These are phyloP conservation scores for Alectoris magna DNA, from an alignment of 2,797 vertebrate species.

Conservation along the genomic window DNA sequence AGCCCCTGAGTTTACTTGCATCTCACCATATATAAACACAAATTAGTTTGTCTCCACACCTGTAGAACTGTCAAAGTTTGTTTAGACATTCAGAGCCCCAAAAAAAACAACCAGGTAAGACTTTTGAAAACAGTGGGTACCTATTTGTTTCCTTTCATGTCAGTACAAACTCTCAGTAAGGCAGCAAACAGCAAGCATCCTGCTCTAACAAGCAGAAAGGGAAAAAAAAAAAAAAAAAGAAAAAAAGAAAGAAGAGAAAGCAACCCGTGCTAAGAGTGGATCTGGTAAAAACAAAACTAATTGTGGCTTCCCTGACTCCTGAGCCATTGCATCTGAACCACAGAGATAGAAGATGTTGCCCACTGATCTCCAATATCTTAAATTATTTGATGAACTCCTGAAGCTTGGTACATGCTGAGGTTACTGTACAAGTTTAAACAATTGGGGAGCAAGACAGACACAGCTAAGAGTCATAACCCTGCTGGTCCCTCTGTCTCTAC, in stretches of 20 bases:
- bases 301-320: not conserved
- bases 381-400: not conserved
- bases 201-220: not conserved
- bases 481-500: not conserved
- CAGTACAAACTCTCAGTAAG: not conserved
- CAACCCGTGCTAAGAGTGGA: not conserved
- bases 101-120: not conserved
- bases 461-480: not conserved
- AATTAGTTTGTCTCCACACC: not conserved
- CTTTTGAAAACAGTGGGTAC: not conserved
- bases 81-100: not conserved
- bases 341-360: not conserved
- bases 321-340: not conserved
- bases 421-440: not conserved
- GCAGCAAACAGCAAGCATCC: not conserved
- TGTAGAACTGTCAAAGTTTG: too few relatives aligned
- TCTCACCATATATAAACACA: not conserved
- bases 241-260: not conserved
- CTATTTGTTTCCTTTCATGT: not conserved
- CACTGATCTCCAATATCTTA: rapidly evolving
- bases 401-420: not conserved
- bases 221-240: not conserved
- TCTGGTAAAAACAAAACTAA: not conserved
- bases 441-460: not conserved
- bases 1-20: not conserved